phyloP scores from a whole-genome alignment of 2,888 invertebrate genomes.

The Loripinus fragilis region DNA sequence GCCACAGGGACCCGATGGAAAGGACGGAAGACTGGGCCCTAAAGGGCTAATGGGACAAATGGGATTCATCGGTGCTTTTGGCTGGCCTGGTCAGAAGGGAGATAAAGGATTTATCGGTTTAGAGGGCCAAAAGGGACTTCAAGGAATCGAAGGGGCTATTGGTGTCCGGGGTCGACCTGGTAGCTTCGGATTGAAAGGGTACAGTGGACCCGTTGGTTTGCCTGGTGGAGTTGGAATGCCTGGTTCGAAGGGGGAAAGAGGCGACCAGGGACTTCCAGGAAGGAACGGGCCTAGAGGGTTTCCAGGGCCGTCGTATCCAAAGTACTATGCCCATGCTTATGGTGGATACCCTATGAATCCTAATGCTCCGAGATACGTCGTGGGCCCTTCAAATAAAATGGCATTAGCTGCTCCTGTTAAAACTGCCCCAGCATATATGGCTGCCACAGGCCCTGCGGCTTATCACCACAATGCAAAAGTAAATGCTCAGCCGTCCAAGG shows the following conservation, averaged over 20 bases:
- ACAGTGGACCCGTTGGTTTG: conserved; percentile 41
- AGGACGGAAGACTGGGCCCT: conserved; percentile 43
- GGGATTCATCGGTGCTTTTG: conserved; percentile 51
- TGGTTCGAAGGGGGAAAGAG: conserved; percentile 47
- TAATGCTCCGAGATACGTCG: conserved; percentile 44
- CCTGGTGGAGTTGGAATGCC: conserved; percentile 40
- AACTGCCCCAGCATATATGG: background rate
- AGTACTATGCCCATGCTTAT: conserved; percentile 41
- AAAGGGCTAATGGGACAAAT: conserved; percentile 46
- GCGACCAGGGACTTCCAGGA: conserved; percentile 41
- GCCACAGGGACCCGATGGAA: conserved; percentile 44
- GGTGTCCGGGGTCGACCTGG: conserved; percentile 51
- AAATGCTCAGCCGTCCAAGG: background rate
- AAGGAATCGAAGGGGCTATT: conserved; percentile 42
- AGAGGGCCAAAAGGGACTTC: conserved; percentile 31
- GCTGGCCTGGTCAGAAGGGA: conserved; percentile 51
- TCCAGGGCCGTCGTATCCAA: conserved; percentile 48
- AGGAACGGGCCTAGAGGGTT: conserved; percentile 34
- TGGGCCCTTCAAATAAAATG: conserved; percentile 8
- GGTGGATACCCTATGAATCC: conserved; percentile 42
- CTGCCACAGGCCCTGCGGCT: background rate
- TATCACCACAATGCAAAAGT: background rate
- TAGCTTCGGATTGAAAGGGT: conserved; percentile 46
- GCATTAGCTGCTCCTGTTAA: conserved; percentile 9
- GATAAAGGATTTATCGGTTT: conserved; percentile 35